phyloP scores from a whole-genome alignment of 2,888 invertebrate species.

The Lasioglossum figueresi region DNA sequence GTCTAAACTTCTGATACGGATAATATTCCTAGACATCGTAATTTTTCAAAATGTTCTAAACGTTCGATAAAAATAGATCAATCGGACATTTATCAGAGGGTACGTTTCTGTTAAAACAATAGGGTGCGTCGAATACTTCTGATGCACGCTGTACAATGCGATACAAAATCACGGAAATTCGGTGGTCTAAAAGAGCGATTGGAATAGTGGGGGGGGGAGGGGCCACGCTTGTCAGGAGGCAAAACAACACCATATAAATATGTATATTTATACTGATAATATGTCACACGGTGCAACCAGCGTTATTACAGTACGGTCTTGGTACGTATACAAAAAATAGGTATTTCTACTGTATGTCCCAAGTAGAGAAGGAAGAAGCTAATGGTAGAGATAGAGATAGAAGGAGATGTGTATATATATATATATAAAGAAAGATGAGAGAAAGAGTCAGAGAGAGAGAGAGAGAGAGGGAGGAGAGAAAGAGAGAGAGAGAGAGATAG shows the following conservation, averaged over 20 bases:
- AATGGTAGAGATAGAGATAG: slow-evolving; percentile 28
- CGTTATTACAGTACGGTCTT: slow-evolving; percentile 64
- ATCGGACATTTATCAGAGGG: too few relatives aligned
- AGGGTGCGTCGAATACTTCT: too few relatives aligned
- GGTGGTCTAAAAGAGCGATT: slow-evolving; percentile 8
- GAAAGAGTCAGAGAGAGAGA: background rate
- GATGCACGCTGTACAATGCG: too few relatives aligned
- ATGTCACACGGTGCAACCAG: slow-evolving; percentile 73
- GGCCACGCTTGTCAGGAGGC: slow-evolving; percentile 58
- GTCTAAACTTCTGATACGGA: too few relatives aligned
- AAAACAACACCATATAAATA: slow-evolving; percentile 56
- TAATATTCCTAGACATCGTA: too few relatives aligned
- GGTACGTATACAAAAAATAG: slow-evolving; percentile 57
- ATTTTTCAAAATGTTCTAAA: too few relatives aligned
- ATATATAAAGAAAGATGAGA: slow-evolving; percentile 31
- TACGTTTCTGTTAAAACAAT: too few relatives aligned
- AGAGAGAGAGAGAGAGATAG: background rate
- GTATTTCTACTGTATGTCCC: slow-evolving; percentile 59
- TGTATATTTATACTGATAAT: slow-evolving; percentile 44
- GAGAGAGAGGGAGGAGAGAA: background rate
- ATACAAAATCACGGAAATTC: too few relatives aligned
- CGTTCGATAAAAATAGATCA: too few relatives aligned
- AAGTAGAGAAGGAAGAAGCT: slow-evolving; percentile 46
- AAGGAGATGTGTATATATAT: slow-evolving; percentile 3
- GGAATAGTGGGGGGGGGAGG: slow-evolving; percentile 8